Evolutionary conservation across 2,797 vertebrate species (phyloP), one percentile per base, ranked within the genome.

Genomic region (Momotus momota): DNA sequence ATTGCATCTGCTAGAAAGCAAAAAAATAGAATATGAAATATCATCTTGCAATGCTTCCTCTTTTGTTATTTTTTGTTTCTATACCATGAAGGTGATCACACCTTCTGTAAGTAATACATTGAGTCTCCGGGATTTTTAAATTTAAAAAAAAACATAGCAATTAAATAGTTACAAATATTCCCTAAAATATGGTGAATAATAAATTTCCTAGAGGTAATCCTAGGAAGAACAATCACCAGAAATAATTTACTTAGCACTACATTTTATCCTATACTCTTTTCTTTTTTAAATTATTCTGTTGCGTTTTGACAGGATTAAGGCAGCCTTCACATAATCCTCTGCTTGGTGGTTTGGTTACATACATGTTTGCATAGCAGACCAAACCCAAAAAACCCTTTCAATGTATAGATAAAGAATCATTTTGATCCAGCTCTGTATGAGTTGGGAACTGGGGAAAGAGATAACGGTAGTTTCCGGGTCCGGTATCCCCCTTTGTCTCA

Each of bases 1-100:
- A 60, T 58, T 92, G 20, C 80, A 82, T 92, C 91, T 88, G 75
- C 81, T 69, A 86, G 89, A 92, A 96, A 88, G 10, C 61, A 70
- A 96, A 97, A 96, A 19, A 88, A 33, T 2, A 92, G 46, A 92
- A 91, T 41, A 84, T 82, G 43, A 84, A 92, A 90, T 43, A 51
- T 91, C 55, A 64, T 93, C 40, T 41, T 92, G 18, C 20, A 21
- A 5, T 75, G 12, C 71, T 69, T 62, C 10, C 5, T 58, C 31
- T 55, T 82, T 52, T 64, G 14, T 5, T 64, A 10, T 57, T 86
- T 14, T 57, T 72, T 90, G 4, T 43, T 93, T 88, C 35, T 78
- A 1, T 81, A 55, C 10, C 1, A 1, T 46, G 40, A 91, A 67
- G 31, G 17, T 65, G 25, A 52, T 81, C 48, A 49, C 12, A 52